Base-by-base conservation (phyloP, 2,113 vertebrate genomes). In the Hippocampus comes region DNA sequence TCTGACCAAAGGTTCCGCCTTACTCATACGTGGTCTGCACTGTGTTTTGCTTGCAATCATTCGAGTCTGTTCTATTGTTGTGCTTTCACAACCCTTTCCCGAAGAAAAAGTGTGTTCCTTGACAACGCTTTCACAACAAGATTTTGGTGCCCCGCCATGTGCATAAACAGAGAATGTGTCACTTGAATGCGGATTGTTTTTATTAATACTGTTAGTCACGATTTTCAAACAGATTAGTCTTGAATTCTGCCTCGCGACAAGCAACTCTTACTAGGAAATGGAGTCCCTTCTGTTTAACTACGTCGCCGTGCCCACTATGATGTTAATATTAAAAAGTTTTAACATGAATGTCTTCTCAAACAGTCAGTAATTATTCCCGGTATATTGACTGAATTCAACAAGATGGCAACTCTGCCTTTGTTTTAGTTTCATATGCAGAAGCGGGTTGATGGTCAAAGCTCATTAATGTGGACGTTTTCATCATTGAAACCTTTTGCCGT, bases 81-180 rank as follows among this genome's bases (percentile, higher is more conserved):
- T 38, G 41, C 66, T 74, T 68, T 20, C 2, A 63, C 2, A 49
- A 20, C 0, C 5, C 49, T 57, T 72, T 79, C 63, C 42, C 57
- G 34, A 63, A 48, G 34, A 71, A 78, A 65, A 0, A 46, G 38
- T 72, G 77, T 68, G 73, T 79, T 79, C 57, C 75, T 20, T 49
- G 42, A 23, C 25, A 38, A 11, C 11, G 25, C 21, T n/a, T 3
- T 14, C 21, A 30, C 70, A 61, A 34, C 34, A 14, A 43, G 27
- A 57, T 66, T 42, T 55, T 67, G 23, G 15, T 27, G 5, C n/a
- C 4, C 27, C 68, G 61, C 8, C 23, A 69, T 21, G n/a, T 10
- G 49, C 30, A 61, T 17, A 61, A 61, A 59, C 20, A 73, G 15
- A 69, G 12, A 65, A 20, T 21, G 48, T 27, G 20, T 8, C 5